Evolutionary conservation across 2,888 invertebrate genomes (phyloP).

Genomic region (Myopa tessellatipennis): DNA sequence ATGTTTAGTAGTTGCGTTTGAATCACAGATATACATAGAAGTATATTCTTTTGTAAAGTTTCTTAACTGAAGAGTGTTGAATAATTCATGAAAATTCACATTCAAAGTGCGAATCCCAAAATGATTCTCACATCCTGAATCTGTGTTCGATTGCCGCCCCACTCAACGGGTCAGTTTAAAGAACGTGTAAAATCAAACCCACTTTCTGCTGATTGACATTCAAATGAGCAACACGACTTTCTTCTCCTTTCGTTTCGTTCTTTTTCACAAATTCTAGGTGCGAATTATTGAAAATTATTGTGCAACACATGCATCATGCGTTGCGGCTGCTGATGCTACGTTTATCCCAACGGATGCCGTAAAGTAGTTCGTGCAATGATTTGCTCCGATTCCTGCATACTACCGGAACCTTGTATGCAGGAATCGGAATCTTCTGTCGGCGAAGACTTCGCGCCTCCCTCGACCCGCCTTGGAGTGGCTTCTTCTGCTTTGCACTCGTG

Average conservation of each 20-base stretch:
- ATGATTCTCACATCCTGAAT: background rate
- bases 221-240: background rate
- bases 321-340: slow-evolving; percentile 23
- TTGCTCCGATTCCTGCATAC: slow-evolving; percentile 24
- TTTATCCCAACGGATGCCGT: background rate
- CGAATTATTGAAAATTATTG: slow-evolving; percentile 29
- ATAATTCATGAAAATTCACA: too few species aligned
- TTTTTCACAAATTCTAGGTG: slow-evolving; percentile 16
- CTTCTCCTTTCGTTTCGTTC: background rate
- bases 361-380: slow-evolving; percentile 20
- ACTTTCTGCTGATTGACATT: slow-evolving; percentile 32
- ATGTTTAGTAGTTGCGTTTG: too few species aligned
- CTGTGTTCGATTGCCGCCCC: background rate
- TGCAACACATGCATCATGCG: background rate
- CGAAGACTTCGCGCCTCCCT: background rate
- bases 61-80: too few species aligned
- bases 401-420: slow-evolving; percentile 22
- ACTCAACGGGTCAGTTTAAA: background rate
- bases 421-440: background rate
- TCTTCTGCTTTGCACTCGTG: background rate
- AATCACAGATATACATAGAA: too few species aligned
- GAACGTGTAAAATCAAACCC: slow-evolving; percentile 28
- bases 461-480: background rate
- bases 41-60: too few species aligned
- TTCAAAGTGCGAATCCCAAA: background rate